Base-by-base conservation (phyloP, 2,797 vertebrate genomes). In the Aulostomus chinensis region DNA sequence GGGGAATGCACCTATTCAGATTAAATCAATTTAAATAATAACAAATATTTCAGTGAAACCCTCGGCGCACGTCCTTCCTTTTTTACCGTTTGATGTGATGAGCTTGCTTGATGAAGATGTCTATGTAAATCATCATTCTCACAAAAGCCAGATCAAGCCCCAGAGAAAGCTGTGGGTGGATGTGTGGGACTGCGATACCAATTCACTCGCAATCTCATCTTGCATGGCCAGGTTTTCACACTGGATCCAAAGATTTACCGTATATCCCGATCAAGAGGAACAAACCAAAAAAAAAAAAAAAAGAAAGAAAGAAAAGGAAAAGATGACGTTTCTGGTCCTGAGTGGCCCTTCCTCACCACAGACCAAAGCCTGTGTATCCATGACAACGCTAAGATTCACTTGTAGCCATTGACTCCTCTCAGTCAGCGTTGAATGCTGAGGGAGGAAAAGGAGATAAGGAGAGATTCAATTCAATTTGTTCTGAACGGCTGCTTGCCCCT, bases 381-480 rank as follows among this genome's bases (percentile, higher is more conserved):
- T 90, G 86, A 87, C 88, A 86, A 89, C 84, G 10, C 63, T 32
- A 73, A 85, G 77, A 85, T 83, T 76, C 84, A 69, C 80, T 81
- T 63, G 62, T 53, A 60, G 76, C 78, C 82, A 75, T 80, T 78
- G 76, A 81, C 80, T 84, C 68, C 54, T 79, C 81, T 80, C 73
- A 81, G 74, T 83, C 71, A 58, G 72, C 1, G 11, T 60, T 35
- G 64, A 75, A 74, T 69, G 76, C 64, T 77, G 73, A 73, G 78
- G 62, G 81, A 78, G 67, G 74, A 81, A 80, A 78, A 68, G 41
- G 60, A 74, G 86, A 87, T 87, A 79, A 80, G 80, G 69, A 79
- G 64, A 79, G 62, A 78, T 86, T 87, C 68, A 81, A 86, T 87
- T 89, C 69, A 81, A 83, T 85, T 85, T 82, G 73, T 59, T 36